Evolutionary conservation across 2,888 invertebrate genomes (phyloP).

Genomic region (Phengaris arion): DNA sequence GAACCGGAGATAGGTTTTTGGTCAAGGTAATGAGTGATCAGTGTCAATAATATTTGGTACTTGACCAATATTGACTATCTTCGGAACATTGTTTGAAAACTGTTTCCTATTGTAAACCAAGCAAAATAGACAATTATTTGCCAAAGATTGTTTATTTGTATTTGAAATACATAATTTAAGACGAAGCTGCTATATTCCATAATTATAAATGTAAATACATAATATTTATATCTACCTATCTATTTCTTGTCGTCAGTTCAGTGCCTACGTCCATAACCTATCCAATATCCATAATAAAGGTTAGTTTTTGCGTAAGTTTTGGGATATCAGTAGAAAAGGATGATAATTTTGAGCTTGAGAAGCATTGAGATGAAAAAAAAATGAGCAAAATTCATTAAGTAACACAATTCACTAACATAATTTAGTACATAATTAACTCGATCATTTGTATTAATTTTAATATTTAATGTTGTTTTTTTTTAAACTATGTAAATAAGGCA

Average conservation of each 20-base stretch:
- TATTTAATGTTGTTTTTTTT: not conserved
- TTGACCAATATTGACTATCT: not conserved
- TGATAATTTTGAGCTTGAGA: not conserved
- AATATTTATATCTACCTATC: too few species aligned
- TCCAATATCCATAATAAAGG: not conserved
- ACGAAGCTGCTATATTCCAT: too few species aligned
- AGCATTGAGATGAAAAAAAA: too few species aligned
- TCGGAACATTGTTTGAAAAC: not conserved
- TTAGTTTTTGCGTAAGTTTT: not conserved
- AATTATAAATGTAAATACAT: too few species aligned
- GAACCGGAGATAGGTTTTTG: not conserved
- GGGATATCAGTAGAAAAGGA: not conserved
- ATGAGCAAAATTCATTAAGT: not conserved
- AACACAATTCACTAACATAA: not conserved
- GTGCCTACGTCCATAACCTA: too few species aligned
- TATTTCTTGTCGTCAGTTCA: too few species aligned
- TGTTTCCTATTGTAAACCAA: slow-evolving; percentile 21
- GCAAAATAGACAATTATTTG: not conserved
- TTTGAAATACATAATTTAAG: not conserved
- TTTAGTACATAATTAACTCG: not conserved
- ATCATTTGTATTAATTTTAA: not conserved
- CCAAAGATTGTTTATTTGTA: not conserved
- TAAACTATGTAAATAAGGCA: not conserved
- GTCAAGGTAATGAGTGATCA: not conserved
- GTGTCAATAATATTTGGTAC: not conserved